Evolutionary conservation across 2,113 vertebrate species (phyloP), one percentile per base, ranked within the genome.

Genomic region (Rhynchopsitta pachyrhyncha): DNA sequence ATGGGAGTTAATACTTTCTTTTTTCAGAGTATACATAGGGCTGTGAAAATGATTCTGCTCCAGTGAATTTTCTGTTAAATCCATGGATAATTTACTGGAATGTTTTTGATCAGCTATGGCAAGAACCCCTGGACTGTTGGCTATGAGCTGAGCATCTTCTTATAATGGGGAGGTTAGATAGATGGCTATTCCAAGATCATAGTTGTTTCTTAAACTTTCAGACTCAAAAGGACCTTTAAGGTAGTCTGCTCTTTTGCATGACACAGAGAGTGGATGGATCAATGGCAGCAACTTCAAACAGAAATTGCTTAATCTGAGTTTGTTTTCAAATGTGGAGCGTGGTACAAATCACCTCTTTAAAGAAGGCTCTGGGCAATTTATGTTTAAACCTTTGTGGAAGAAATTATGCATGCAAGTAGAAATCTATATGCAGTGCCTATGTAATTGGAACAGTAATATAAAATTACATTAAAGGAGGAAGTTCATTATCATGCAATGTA

Each of bases 401-500:
- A 84, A 93, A 88, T 91, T 81, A 62, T 66, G 33, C 47, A 62
- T 92, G 47, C 39, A 64, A 55, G 73, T 59, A 76, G 62, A 79
- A 92, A 79, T 88, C 60, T 75, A 16, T 64, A 78, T 7, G 6
- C 69, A 60, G 22, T 60, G 47, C 42, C 79, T n/a, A 4, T 81
- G 66, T 93, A 90, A 84, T 70, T 71, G 60, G 66, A 94, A 62
- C 12, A 86, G 52, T 84, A 84, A 91, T 66, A 59, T 81, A 57
- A 93, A 81, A 84, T 88, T 79, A 49, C 31, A 24, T 69, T 90
- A 84, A 88, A 79, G 66, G 35, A 83, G 24, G 42, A 90, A 82
- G 85, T 84, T 90, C 71, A 55, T 97, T 88, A 77, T 88, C 73
- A n/a, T 75, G 74, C 85, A 78, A n/a, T 33, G 37, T 93, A 90